Evolutionary conservation across 1,140 invertebrate species (phyloP), one percentile per base, ranked within the genome.

Genomic region (Dinoponera quadriceps): DNA sequence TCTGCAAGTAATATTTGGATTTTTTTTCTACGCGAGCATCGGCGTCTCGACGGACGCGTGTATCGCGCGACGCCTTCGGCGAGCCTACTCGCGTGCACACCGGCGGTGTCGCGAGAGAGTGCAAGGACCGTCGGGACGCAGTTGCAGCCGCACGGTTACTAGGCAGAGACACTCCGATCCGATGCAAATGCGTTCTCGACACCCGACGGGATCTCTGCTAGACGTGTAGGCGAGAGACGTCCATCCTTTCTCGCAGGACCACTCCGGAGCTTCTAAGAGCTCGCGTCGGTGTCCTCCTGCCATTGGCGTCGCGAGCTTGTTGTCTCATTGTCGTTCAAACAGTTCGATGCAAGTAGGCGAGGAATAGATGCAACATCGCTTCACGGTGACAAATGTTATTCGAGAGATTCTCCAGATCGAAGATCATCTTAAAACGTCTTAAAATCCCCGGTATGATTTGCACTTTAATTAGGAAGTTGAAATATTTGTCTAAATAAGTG

Each of bases 191-290:
- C 82, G 78, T 72, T 54, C 85, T 85, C 82, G 71, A 90, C 83
- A 86, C 81, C 82, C 83, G 71, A 83, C 73, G 69, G 85, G 80
- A 84, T 89, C 60, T 89, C 60, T 88, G 87, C 69, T 84, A 84
- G 80, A 54, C 82, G 83, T 85, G 90, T 90, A 86, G 89, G 90
- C 90, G 89, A 88, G 80, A 85, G 89, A 90, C 84, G 90, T 90
- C 89, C 89, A 90, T 90, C 89, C 86, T 88, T 83, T 73, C 59
- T 87, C 85, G 49, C 85, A 89, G 78, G 86, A 91, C 87, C 84
- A 88, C 89, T 91, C 77, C 66, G 69, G 48, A 25, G 48, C 63
- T 68, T 38, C 38, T 63, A 78, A 59, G 48, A 72, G 72, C n/a
- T 74, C 81, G 27, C 4, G 63, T 22, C 38, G 25, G 13, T 51